These are phyloP conservation scores for Rhogogaster chlorosoma DNA, from an alignment of 2,888 invertebrate species.

Conservation along the genomic window DNA sequence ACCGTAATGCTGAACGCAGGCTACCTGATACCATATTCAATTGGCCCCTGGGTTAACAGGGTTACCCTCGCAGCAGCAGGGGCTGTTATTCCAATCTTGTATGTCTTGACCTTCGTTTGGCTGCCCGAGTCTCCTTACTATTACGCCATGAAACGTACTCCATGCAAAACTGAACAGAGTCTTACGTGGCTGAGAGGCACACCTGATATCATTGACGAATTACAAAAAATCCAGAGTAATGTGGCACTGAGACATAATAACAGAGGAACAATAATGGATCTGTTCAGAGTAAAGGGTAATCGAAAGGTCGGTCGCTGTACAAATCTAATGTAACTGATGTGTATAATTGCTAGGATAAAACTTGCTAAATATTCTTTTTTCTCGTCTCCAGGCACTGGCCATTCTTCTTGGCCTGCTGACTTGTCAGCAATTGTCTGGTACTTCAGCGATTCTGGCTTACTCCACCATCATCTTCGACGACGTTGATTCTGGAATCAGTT, in stretches of 20 bases:
- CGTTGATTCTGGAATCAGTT: not conserved
- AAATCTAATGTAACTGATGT: not conserved
- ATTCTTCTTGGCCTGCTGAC: constrained; percentile 47
- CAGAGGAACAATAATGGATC: constrained; percentile 52
- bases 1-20: constrained; percentile 51
- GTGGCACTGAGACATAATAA: constrained; percentile 55
- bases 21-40: constrained; percentile 53
- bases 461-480: constrained; percentile 15
- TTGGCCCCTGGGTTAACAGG: constrained; percentile 59
- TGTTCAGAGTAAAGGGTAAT: constrained; percentile 37
- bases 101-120: constrained; percentile 55
- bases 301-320: constrained; percentile 23
- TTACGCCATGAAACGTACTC: constrained; percentile 56
- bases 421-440: constrained; percentile 57
- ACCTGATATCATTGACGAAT: constrained; percentile 66
- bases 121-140: constrained; percentile 60
- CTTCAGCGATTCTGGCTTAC: constrained; percentile 46
- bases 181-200: constrained; percentile 64
- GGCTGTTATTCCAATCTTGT: constrained; percentile 56
- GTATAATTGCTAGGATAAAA: not conserved
- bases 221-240: constrained; percentile 62
- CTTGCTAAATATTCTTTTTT: not conserved
- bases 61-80: constrained; percentile 52
- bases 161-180: constrained; percentile 61
- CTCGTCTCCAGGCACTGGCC: not conserved